These are phyloP conservation scores for Penelope pileata DNA, from an alignment of 2,113 vertebrate genomes.

Conservation along the genomic window DNA sequence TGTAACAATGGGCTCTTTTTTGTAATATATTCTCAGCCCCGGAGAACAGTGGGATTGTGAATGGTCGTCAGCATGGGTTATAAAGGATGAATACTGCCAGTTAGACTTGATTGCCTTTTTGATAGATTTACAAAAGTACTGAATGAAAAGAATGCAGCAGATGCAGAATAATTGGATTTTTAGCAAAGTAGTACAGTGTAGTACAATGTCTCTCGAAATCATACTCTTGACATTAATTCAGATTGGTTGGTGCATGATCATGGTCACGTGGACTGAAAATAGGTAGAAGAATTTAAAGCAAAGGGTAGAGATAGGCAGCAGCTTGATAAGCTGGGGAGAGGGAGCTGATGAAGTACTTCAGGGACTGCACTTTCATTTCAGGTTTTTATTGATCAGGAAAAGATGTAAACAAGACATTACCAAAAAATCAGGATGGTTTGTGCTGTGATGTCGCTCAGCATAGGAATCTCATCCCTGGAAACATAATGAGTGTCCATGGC, in stretches of 20 bases:
- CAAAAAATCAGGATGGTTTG: neutral
- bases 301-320: neutral
- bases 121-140: conserved; percentile 46
- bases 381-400: conserved; percentile 1
- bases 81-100: conserved; percentile 47
- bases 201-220: conserved; percentile 47
- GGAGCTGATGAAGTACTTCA: neutral
- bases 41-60: neutral
- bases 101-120: conserved; percentile 66
- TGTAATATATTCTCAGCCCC: neutral
- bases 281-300: conserved; percentile 41
- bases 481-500: neutral
- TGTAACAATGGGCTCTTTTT: neutral
- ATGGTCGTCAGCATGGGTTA: neutral
- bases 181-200: conserved; percentile 40
- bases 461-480: neutral
- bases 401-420: neutral
- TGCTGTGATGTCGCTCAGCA: neutral
- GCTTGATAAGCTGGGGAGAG: neutral
- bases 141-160: conserved; percentile 57
- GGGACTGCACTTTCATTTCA: neutral
- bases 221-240: conserved; percentile 57
- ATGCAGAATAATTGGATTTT: conserved; percentile 62
- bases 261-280: neutral
- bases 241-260: neutral